Percentiles rank a stretch among this genome's conserved stretches.
Conservation (phyloP, 2,797 vertebrate genomes). For the Rhynchotus rufescens region DNA sequence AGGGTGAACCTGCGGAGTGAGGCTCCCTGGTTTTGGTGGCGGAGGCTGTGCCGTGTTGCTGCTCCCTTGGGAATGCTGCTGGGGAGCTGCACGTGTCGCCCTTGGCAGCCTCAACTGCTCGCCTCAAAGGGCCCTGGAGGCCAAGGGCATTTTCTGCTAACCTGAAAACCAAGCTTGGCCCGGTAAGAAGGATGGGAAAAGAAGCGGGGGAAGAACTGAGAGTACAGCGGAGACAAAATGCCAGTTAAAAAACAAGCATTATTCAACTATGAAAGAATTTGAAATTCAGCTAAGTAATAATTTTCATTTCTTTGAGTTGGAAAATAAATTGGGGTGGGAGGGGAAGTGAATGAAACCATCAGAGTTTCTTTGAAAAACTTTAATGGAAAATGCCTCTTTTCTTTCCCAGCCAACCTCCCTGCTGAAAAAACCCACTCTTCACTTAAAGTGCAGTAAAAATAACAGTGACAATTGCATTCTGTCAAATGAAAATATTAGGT, state of each 20-base stretch:
- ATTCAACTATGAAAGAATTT: neutral
- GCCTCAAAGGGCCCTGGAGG: neutral
- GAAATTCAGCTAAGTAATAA: neutral
- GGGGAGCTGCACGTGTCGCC: neutral
- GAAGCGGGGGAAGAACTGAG: neutral
- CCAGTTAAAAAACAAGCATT: neutral
- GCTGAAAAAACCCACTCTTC: neutral
- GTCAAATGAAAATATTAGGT: neutral
- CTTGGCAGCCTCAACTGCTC: neutral
- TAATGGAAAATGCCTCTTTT: neutral
- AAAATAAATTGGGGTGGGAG: neutral
- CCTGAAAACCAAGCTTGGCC: neutral
- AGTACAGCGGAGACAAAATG: neutral
- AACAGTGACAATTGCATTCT: neutral
- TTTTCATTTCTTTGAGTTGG: neutral
- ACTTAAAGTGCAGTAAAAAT: neutral
- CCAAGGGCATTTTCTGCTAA: neutral
- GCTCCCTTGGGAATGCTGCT: neutral
- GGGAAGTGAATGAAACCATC: neutral
- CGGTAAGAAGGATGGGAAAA: neutral
- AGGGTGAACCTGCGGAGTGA: accelerated
- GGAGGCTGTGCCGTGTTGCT: accelerated
- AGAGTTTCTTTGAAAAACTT: neutral
- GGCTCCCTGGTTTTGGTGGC: neutral
- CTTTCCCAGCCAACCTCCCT: neutral